Evolutionary conservation across 2,113 vertebrate genomes (phyloP).

Genomic region (Mirza zaza): DNA sequence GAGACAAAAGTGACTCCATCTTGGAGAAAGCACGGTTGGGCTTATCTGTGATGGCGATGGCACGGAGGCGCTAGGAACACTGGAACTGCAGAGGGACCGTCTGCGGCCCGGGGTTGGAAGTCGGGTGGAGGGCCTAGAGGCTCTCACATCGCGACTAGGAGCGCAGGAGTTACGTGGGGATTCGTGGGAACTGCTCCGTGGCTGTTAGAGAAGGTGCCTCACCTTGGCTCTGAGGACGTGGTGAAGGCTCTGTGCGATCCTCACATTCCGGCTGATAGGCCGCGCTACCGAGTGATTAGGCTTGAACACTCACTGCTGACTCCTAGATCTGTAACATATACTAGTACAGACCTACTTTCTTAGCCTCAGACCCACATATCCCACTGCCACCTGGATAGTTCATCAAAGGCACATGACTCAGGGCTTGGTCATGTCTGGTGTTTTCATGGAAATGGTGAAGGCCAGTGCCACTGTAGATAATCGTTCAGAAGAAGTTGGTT

Average conservation of each 20-base stretch:
- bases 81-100: neutral
- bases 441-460: slow-evolving; percentile 98
- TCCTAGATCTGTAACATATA: neutral
- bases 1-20: neutral
- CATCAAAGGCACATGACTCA: slow-evolving; percentile 89
- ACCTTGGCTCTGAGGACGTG: slow-evolving; percentile 90
- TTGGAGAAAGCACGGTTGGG: too few relatives aligned
- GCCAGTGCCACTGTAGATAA: slow-evolving; percentile 92
- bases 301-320: neutral
- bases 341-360: neutral
- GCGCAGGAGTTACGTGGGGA: neutral
- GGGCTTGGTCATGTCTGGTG: slow-evolving; percentile 91
- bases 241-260: slow-evolving; percentile 92
- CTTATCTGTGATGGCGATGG: too few relatives aligned
- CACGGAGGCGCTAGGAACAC: too few relatives aligned
- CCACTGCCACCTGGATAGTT: neutral
- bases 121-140: neutral
- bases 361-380: neutral
- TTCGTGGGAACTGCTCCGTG: neutral
- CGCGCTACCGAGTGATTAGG: slow-evolving; percentile 93
- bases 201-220: slow-evolving; percentile 86
- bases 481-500: slow-evolving; percentile 96
- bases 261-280: slow-evolving; percentile 90
- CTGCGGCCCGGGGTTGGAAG: neutral
- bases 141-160: neutral